Evolutionary conservation across 2,113 vertebrate species (phyloP), one percentile per base, ranked within the genome.

Genomic region (Semnornis frantzii): DNA sequence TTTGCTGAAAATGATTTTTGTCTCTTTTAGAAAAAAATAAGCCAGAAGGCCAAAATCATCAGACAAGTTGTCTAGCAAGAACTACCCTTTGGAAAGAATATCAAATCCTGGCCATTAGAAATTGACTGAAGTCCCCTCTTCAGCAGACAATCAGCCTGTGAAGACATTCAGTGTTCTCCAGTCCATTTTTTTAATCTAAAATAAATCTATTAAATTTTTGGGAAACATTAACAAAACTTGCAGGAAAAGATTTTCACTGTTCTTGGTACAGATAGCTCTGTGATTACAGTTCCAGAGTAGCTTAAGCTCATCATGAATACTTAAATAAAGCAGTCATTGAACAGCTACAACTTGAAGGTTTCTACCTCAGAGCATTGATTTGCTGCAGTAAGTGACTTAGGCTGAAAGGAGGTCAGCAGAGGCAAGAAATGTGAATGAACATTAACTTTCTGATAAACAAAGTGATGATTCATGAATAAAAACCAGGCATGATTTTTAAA

Each of bases 401-500:
- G 28, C 52, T 89, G 48, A 72, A 87, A 54, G 25, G 42, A 89
- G 57, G 75, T 93, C 87, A 94, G 37, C 42, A 68, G 85, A 95
- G 69, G 72, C 68, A 78, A 93, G 69, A 92, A 93, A 85, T 39
- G 62, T 92, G 91, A 95, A 94, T 92, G 85, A 92, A 83, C 54
- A 78, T 85, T 87, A 95, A 83, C 42, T 78, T 63, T 30, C 54
- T 64, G 20, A 57, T 92, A 93, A 95, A 95, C 34, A 95, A 94
- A 94, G 39, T 69, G 82, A 88, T 92, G 91, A 92, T 74, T 96
- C 58, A 71, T 93, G 63, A 87, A 72, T 92, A 82, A 84, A 74
- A 92, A 79, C 28, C 55, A 87, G 33, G 30, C 50, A 65, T n/a
- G 63, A 73, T 87, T 81, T 81, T 89, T 76, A 90, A 92, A 95